Conservation (phyloP, 1,140 invertebrate species). For the Metaphire vulgaris region DNA sequence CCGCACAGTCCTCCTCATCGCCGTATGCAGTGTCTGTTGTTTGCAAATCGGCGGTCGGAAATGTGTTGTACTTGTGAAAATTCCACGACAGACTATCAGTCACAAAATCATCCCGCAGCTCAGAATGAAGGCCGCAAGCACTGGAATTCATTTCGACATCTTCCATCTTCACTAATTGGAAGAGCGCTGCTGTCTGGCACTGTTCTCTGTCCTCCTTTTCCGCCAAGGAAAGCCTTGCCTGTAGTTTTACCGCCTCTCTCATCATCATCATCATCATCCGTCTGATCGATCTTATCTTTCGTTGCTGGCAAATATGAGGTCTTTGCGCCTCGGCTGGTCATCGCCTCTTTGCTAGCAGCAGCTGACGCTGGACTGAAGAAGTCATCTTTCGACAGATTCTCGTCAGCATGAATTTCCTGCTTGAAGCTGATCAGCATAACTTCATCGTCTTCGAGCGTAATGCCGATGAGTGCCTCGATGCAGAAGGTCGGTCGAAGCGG, state of each 20-base stretch:
- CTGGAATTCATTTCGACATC: background rate
- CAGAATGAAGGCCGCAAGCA: background rate
- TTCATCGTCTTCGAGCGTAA: background rate
- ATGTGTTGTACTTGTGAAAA: background rate
- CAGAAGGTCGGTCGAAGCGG: background rate
- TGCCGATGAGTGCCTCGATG: background rate
- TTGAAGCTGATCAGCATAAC: background rate
- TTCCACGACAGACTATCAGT: background rate
- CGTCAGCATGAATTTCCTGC: background rate
- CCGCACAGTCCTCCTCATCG: background rate
- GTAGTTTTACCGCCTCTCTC: too few relatives aligned
- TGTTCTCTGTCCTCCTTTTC: too few relatives aligned
- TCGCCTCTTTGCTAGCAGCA: too few relatives aligned
- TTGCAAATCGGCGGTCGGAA: too few relatives aligned
- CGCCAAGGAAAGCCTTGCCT: too few relatives aligned
- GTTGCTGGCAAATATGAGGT: too few relatives aligned
- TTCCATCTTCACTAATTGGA: background rate
- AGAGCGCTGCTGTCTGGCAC: too few relatives aligned
- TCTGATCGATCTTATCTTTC: too few relatives aligned
- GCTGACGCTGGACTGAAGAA: too few relatives aligned
- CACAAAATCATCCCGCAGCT: background rate
- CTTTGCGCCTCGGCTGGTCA: too few relatives aligned
- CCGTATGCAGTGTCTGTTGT: background rate
- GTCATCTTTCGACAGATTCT: background rate
- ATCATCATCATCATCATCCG: too few relatives aligned